Evolutionary conservation across 2,888 invertebrate genomes (phyloP).

Genomic region (Lymantria dispar): DNA sequence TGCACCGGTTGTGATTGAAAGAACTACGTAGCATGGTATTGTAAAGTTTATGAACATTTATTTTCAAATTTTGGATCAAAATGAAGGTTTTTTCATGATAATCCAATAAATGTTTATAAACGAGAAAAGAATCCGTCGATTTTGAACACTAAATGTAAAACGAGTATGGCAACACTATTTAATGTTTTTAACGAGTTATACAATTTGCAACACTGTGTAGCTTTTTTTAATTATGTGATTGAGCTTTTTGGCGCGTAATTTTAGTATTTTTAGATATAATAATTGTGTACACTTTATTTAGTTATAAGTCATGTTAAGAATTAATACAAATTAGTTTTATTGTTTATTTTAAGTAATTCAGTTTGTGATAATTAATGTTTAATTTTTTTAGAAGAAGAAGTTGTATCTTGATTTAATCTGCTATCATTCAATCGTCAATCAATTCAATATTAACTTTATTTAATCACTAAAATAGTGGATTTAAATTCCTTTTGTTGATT

Average conservation of each 20-base stretch:
- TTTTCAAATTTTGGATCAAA: background rate
- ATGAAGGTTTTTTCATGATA: background rate
- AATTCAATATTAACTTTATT: too few species aligned
- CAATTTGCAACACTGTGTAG: constrained; percentile 47
- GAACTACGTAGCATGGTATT: constrained; percentile 19
- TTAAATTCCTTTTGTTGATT: too few species aligned
- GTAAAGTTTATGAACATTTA: constrained; percentile 30
- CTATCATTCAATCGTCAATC: too few species aligned
- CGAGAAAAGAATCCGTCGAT: constrained; percentile 45
- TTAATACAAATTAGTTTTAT: constrained; percentile 59
- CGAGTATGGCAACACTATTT: constrained; percentile 45
- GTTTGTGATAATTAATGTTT: constrained; percentile 32
- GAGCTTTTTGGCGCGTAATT: constrained; percentile 53
- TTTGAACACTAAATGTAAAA: constrained; percentile 32
- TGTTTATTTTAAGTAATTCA: constrained; percentile 39
- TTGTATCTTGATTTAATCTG: too few species aligned
- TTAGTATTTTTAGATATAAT: constrained; percentile 38
- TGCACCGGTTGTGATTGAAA: constrained; percentile 44
- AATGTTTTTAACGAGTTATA: constrained; percentile 37
- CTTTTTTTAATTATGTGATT: constrained; percentile 42
- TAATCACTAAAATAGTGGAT: too few species aligned
- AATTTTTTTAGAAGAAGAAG: too few species aligned
- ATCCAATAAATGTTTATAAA: constrained; percentile 29
- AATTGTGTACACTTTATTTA: constrained; percentile 26
- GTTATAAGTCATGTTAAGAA: constrained; percentile 40